Evolutionary conservation across 2,888 invertebrate species (phyloP), one percentile per base, ranked within the genome.

Genomic region (Eupithecia pulchellata): DNA sequence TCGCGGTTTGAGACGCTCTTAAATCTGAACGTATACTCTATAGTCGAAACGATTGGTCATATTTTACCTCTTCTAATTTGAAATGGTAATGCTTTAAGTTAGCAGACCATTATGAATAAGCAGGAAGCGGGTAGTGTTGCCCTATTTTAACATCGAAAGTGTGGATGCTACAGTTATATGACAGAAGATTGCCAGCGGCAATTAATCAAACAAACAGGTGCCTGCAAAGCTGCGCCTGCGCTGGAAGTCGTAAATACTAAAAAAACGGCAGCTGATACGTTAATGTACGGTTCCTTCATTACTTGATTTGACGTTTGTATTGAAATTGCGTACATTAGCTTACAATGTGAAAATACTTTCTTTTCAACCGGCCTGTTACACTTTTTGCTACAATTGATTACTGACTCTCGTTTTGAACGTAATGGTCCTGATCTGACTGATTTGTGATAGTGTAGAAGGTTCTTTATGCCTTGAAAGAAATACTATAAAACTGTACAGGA

Each of bases 201-300:
- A 91, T 92, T 91, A 91, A 92, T 93, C 91, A 91, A 88, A 85
- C 75, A 79, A 88, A 92, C 92, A 93, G 92, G 91, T 92, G 91
- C 86, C 75, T 81, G 84, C 83, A 90, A 91, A 89, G 89, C 88
- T 89, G 89, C 89, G 83, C 79, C 79, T 75, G 74, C 69, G 73
- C 69, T 82, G 90, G 75, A 73, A 75, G 76, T 79, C 77, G 76
- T 79, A 79, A 94, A 94, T 88, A 90, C 85, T 78, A 74, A 62
- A 72, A 71, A 72, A 72, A 72, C 63, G 77, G 86, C 93, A 92
- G 89, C 92, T 92, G 77, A 77, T 75, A 66, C 72, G 36, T 72
- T 77, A 78, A 78, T 77, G 71, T 72, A 78, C 68, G 70, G 71
- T 79, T 82, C 77, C 66, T 72, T 78, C 81, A 83, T 76, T 85